phyloP scores from a whole-genome alignment of 1,140 invertebrate genomes.

The Melanaphis sacchari region DNA sequence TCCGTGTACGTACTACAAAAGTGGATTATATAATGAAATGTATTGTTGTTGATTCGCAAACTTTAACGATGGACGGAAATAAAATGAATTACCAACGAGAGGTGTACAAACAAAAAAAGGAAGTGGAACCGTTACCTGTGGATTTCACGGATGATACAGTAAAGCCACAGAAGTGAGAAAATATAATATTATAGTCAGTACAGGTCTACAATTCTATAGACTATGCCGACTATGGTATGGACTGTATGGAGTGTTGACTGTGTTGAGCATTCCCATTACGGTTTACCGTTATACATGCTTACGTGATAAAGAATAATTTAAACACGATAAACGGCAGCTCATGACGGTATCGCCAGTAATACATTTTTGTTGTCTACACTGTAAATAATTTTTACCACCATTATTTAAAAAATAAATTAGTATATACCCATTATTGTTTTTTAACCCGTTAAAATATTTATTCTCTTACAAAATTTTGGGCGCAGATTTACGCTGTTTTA shows the following conservation, averaged over 20 bases:
- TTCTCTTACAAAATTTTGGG: too few relatives aligned
- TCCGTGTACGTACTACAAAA: neutral
- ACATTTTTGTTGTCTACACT: neutral
- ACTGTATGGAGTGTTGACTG: neutral
- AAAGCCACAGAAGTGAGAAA: neutral
- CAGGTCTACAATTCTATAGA: neutral
- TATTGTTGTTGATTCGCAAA: neutral
- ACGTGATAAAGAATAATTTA: constrained; percentile 50
- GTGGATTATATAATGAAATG: neutral
- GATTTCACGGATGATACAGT: neutral
- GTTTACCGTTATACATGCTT: constrained; percentile 48
- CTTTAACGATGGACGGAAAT: neutral
- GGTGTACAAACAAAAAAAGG: neutral
- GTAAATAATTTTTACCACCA: neutral
- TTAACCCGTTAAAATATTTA: too few relatives aligned
- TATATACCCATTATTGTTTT: neutral
- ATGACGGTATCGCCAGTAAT: neutral
- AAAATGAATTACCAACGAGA: neutral
- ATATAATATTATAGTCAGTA: too few relatives aligned
- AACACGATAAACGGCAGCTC: neutral
- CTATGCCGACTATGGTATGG: too few relatives aligned
- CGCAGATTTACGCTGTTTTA: too few relatives aligned
- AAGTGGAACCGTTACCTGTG: neutral
- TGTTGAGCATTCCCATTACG: neutral
- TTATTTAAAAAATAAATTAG: neutral